These are phyloP conservation scores for Metridium senile DNA, from an alignment of 92 coral and sea anemone genomes.

Conservation along the genomic window DNA sequence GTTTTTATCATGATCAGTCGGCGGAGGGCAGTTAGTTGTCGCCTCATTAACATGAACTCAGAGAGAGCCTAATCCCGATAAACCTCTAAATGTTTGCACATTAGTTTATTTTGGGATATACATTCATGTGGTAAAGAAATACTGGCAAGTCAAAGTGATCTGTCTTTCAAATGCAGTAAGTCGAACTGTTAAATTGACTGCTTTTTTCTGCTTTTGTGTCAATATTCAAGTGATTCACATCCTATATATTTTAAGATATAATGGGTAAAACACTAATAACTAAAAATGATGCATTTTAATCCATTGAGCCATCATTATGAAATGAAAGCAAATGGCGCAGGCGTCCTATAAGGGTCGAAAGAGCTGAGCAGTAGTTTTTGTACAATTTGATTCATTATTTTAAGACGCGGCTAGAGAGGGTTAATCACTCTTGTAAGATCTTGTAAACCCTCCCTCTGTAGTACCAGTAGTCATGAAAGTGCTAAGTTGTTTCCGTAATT, in stretches of 20 bases:
- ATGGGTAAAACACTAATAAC: no score
- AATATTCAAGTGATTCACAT: neutral
- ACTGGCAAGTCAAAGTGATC: neutral
- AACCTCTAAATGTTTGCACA: constrained; percentile 4
- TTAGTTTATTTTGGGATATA: neutral
- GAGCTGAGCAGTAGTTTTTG: neutral
- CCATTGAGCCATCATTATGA: neutral
- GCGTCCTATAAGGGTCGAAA: no score
- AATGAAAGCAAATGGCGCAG: no score
- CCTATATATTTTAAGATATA: no score
- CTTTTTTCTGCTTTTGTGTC: neutral
- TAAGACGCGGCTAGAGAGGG: neutral
- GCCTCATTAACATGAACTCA: neutral
- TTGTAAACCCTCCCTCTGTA: neutral
- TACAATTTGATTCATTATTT: neutral
- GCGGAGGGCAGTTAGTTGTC: neutral
- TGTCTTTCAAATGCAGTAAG: neutral
- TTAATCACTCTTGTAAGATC: no score
- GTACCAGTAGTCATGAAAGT: neutral
- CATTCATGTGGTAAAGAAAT: neutral
- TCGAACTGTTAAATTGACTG: neutral
- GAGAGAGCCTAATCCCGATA: constrained; percentile 8
- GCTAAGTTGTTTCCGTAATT: neutral
- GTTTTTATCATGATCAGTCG: neutral
- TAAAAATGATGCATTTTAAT: neutral